A percentile compares a stretch with the other conserved stretches of the same genome.
Conservation (phyloP, 2,113 vertebrate species). For the Orycteropus afer region DNA sequence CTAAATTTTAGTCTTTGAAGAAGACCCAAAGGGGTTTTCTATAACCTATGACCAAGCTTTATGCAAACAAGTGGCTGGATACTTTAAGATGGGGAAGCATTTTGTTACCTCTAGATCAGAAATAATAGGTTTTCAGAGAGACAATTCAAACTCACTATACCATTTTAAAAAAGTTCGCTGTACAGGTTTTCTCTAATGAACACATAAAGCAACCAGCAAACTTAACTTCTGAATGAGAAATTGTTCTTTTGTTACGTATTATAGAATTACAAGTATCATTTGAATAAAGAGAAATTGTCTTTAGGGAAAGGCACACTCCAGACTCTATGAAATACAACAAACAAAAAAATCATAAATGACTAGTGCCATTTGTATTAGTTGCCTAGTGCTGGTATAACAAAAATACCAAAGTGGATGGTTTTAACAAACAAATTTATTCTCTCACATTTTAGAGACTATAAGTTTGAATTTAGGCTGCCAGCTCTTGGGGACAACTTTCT, state of each 20-base stretch:
- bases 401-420: no score
- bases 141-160: neutral
- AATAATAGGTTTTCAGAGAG: neutral
- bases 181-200: neutral
- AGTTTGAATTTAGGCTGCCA: no score
- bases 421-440: no score
- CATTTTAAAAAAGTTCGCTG: neutral
- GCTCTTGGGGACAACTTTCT: no score
- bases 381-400: no score
- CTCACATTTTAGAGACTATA: no score
- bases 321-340: neutral
- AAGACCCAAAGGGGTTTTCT: neutral
- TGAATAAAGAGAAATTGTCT: constrained; percentile 32
- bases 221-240: constrained; percentile 15
- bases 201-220: neutral
- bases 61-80: neutral
- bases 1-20: neutral
- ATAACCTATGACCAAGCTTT: neutral
- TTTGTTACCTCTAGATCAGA: neutral
- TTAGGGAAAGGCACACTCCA: neutral
- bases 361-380: neutral
- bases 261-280: neutral
- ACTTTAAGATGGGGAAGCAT: neutral
- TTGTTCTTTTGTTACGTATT: constrained; percentile 2
- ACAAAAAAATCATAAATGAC: neutral